Percentiles rank a stretch among this genome's conserved stretches.
Evolutionary conservation across 1,140 invertebrate species (phyloP).

Genomic region (Trachymyrmex cornetzi): DNA sequence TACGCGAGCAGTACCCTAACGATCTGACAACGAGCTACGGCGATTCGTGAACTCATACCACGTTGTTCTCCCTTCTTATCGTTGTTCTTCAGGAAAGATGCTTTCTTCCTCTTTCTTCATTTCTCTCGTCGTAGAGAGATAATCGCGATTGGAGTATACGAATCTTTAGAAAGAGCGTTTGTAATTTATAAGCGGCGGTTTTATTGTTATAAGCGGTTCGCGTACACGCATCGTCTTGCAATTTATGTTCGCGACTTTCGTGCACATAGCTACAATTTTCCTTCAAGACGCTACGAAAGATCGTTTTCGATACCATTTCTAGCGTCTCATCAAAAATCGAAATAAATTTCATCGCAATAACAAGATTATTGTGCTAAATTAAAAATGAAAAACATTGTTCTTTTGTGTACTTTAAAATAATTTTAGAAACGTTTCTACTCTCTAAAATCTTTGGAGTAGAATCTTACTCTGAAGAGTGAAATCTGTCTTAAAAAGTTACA

Average conservation of each 20-base stretch:
- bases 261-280: neutral
- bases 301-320: neutral
- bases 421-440: too few relatives aligned
- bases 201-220: conserved; percentile 50
- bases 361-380: neutral
- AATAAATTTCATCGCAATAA: neutral
- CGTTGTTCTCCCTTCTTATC: neutral
- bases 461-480: too few relatives aligned
- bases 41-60: conserved; percentile 52
- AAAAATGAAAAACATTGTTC: neutral
- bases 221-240: neutral
- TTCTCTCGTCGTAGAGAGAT: conserved; percentile 2
- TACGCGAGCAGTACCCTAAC: conserved; percentile 63
- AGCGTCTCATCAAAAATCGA: neutral
- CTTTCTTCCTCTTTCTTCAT: neutral
- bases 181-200: conserved; percentile 43
- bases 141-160: neutral
- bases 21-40: conserved; percentile 52
- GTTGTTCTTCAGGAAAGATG: conserved; percentile 7
- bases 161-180: conserved; percentile 23
- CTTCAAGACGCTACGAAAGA: neutral
- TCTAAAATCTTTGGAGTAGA: too few relatives aligned
- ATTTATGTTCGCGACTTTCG: conserved; percentile 33
- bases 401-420: neutral
- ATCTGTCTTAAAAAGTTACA: too few relatives aligned